Evolutionary conservation across 37 sponge, comb jelly and placozoan genomes (phyloP), one percentile per base, ranked within the genome.

Genomic region (Petrosia ficiformis): DNA sequence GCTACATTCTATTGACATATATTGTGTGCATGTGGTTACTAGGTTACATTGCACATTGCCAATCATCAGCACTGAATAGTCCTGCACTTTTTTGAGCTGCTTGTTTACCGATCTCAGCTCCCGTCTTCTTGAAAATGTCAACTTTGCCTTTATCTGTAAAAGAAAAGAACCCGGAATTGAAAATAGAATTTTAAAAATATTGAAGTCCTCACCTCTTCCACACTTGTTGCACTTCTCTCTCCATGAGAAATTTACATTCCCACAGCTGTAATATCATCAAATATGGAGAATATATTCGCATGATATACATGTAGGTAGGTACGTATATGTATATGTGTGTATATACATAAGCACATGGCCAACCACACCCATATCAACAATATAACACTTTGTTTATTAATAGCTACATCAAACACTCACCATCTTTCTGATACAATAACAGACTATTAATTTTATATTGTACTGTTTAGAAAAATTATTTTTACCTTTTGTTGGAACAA

Each of bases 41-140:
- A 2, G 69, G 2, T 80, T 44, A 93, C 88, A 77, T 90, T 32
- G 94, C 68, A 54, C 99, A 98, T 73, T 95, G 96, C 99, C 99
- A 98, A 77, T 98, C 99, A 1, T 98, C 96, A 77, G 96, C 93
- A 68, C 93, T 92, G 83, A 98, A 98, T 21, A 98, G 89, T 5
- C 99, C 99, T 11, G 91, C 93, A 79, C 99, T 98, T 71, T 94
- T 94, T 39, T 72, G 71, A 25, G 99, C 99, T 57, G 90, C 76
- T 16, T 83, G 74, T 70, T 93, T 95, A 31, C 99, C 99, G 16
- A 98, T 92, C 57, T 90, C 89, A 3, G 86, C 44, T 14, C 95
- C 99, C 16, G 78, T 85, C 77, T 93, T 93, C 77, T 88, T 84
- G 59, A 90, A 84, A 0, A 74, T 71, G 68, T 90, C 91, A 52